These are phyloP conservation scores for Lineus longissimus DNA, from an alignment of 1,140 invertebrate genomes.

Conservation along the genomic window DNA sequence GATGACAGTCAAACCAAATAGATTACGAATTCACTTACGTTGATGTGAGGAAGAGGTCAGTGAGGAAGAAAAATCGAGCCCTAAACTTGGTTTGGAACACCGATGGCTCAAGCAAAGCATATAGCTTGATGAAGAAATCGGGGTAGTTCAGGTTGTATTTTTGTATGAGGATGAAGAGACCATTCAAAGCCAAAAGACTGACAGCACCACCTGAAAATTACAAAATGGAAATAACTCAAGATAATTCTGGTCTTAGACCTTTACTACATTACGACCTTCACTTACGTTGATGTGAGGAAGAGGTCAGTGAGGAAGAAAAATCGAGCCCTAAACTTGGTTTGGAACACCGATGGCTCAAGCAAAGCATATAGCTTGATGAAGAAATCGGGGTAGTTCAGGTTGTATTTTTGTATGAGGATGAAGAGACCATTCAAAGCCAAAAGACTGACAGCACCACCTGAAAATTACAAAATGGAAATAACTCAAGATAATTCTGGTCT, in stretches of 20 bases:
- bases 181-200: constrained; percentile 85
- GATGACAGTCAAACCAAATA: no score
- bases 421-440: constrained; percentile 91
- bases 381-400: constrained; percentile 93
- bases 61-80: constrained; percentile 74
- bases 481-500: neutral
- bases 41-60: constrained; percentile 87
- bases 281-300: constrained; percentile 88
- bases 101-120: constrained; percentile 83
- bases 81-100: constrained; percentile 89
- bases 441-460: constrained; percentile 80
- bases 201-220: constrained; percentile 71
- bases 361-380: constrained; percentile 90
- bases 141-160: constrained; percentile 93
- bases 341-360: constrained; percentile 84
- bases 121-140: constrained; percentile 89
- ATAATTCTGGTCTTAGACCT: no score
- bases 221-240: constrained; percentile 9
- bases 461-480: constrained; percentile 21
- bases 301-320: constrained; percentile 80
- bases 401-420: constrained; percentile 82
- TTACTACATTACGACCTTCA: no score
- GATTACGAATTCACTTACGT: constrained; percentile 65
- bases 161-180: constrained; percentile 84
- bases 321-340: constrained; percentile 82